These are phyloP conservation scores for Syngnathoides biaculeatus DNA, from an alignment of 2,113 vertebrate species.

Conservation along the genomic window DNA sequence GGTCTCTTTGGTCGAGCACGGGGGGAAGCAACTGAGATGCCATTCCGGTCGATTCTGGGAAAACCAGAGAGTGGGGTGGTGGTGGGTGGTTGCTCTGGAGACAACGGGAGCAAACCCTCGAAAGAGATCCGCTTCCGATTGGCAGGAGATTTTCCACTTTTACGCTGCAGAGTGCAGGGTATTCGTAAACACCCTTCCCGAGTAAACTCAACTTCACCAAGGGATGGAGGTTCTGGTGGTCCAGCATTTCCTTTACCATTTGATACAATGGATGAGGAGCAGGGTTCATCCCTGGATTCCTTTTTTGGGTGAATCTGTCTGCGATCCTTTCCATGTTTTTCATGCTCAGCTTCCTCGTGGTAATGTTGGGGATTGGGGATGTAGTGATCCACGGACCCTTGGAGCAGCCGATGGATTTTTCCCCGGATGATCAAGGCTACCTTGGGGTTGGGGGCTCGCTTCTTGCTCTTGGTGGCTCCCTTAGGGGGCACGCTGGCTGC, in stretches of 20 bases:
- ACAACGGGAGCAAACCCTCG: constrained; percentile 33
- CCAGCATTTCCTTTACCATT: constrained; percentile 51
- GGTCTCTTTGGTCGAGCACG: constrained; percentile 56
- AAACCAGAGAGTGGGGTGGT: constrained; percentile 7
- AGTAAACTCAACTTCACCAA: constrained; percentile 76
- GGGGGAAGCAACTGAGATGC: constrained; percentile 34
- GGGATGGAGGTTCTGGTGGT: constrained; percentile 52
- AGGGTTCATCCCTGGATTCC: constrained; percentile 34
- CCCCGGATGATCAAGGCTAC: constrained; percentile 71
- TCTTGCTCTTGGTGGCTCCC: constrained; percentile 72
- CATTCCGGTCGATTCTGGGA: constrained; percentile 38
- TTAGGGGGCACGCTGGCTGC: constrained; percentile 69
- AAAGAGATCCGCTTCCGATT: constrained; percentile 51
- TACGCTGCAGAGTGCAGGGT: constrained; percentile 74
- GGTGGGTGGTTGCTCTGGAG: constrained; percentile 30
- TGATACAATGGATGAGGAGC: constrained; percentile 45
- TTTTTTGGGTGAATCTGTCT: constrained; percentile 32
- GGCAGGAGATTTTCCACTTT: constrained; percentile 39
- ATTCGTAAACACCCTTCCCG: constrained; percentile 76
- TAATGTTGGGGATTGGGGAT: constrained; percentile 67
- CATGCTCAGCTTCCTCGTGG: constrained; percentile 70
- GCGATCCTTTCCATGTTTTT: constrained; percentile 42
- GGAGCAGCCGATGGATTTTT: constrained; percentile 87
- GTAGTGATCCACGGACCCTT: constrained; percentile 77
- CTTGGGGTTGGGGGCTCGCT: constrained; percentile 76